Conservation (phyloP, 2,888 invertebrate species). For the Nemotelus pantherinus region DNA sequence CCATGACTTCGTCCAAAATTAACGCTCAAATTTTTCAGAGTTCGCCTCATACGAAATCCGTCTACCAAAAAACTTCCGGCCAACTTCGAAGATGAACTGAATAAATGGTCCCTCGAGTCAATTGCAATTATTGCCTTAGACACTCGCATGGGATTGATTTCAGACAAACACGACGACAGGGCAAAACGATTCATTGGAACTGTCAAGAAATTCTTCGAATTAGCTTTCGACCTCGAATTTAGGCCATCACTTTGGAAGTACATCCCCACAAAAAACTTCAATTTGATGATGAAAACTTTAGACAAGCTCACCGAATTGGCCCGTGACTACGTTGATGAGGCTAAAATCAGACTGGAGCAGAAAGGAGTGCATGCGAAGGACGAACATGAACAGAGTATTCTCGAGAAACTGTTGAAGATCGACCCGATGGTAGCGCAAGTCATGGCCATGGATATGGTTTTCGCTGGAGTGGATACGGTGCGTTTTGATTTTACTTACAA, state of each 20-base stretch:
- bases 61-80: conserved; percentile 61
- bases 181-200: conserved; percentile 52
- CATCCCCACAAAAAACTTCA: conserved; percentile 55
- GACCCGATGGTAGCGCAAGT: conserved; percentile 53
- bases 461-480: conserved; percentile 56
- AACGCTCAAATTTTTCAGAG: conserved; percentile 55
- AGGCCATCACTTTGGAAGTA: conserved; percentile 60
- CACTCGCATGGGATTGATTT: conserved; percentile 58
- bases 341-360: conserved; percentile 54
- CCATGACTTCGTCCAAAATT: background rate
- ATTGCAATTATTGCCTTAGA: conserved; percentile 64
- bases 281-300: conserved; percentile 51
- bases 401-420: conserved; percentile 66
- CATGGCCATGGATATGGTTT: conserved; percentile 55
- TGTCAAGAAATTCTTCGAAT: conserved; percentile 57
- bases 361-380: conserved; percentile 38
- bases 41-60: conserved; percentile 59
- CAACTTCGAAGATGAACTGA: conserved; percentile 66
- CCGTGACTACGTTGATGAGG: conserved; percentile 58
- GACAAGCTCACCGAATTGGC: conserved; percentile 53
- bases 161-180: conserved; percentile 66
- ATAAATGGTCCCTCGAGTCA: conserved; percentile 70
- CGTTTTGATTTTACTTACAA: conserved; percentile 14
- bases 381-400: conserved; percentile 62
- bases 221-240: conserved; percentile 58